Evolutionary conservation across 2,797 vertebrate species (phyloP), one percentile per base, ranked within the genome.

Genomic region (Mormyrops attenuatus): DNA sequence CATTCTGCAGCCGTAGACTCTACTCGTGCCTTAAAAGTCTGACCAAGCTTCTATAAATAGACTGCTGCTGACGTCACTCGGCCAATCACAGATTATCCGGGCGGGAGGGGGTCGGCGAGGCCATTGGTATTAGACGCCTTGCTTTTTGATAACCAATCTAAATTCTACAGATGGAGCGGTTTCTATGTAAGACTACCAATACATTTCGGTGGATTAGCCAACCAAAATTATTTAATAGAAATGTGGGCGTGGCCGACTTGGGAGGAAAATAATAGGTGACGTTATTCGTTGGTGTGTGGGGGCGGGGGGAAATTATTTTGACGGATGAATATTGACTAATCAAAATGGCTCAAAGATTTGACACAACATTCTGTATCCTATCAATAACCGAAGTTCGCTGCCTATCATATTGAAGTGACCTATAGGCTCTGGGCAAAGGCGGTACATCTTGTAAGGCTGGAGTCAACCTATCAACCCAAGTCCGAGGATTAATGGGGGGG

Each of bases 31-130:
- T 93, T 93, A 93, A 73, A 93, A 93, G 94, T 93, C 93, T 95
- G 92, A 93, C 93, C 93, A 95, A 94, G 89, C 93, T 92, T 93
- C 96, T 96, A 96, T 95, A 97, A 96, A 96, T 96, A 96, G 95
- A 91, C 60, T 44, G 34, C 88, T 90, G 52, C 91, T 94, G 94
- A 95, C 94, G 95, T 96, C 94, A 95, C 92, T 92, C 92, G 90
- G 90, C 95, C 95, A 94, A 95, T 96, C 94, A 94, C 92, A 93
- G 92, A 94, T 92, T 88, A 90, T 91, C 91, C 26, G 89, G 88
- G 91, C 91, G 91, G 93, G 93, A 90, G 89, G 92, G 57, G 92
- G 92, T 91, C 63, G 91, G 92, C 89, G 92, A 90, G 88, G 92
- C 90, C 91, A 89, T 91, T 85, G 89, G 86, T 88, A 89, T 87